These are phyloP conservation scores for Cichladusa arquata DNA, from an alignment of 2,113 vertebrate species.

Conservation along the genomic window DNA sequence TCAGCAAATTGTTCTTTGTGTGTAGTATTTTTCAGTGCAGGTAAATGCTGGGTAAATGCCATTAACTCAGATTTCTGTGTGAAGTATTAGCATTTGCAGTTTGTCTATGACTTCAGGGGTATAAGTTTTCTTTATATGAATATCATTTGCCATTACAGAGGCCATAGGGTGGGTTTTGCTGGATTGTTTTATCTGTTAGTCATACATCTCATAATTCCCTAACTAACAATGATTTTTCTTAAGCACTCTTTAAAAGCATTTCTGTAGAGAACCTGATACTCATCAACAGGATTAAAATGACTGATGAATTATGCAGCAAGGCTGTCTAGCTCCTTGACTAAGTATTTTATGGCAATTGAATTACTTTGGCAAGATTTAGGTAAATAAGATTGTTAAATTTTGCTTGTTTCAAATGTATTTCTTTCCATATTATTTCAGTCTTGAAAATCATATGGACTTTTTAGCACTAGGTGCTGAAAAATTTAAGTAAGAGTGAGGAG, in stretches of 20 bases:
- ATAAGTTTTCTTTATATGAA: background rate
- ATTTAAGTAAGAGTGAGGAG: background rate
- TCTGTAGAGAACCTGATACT: conserved; percentile 36
- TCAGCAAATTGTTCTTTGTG: background rate
- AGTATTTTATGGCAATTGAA: conserved; percentile 40
- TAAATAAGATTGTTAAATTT: conserved; percentile 34
- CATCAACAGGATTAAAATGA: conserved; percentile 41
- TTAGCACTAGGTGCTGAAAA: background rate
- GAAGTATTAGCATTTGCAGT: background rate
- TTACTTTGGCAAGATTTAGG: conserved; percentile 31
- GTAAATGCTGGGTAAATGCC: background rate
- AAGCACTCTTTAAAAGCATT: conserved; percentile 54
- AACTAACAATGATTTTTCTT: conserved; percentile 11
- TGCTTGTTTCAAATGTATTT: background rate
- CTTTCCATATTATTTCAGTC: background rate
- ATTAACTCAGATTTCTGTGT: background rate
- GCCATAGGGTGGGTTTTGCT: background rate
- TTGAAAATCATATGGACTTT: conserved; percentile 2
- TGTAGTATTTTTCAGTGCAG: background rate
- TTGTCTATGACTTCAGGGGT: background rate
- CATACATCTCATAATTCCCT: conserved; percentile 11
- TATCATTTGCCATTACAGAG: background rate
- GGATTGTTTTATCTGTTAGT: conserved; percentile 34
- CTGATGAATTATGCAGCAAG: conserved; percentile 59
- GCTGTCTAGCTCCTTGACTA: conserved; percentile 42